Conservation (phyloP, 2,888 invertebrate species). For the Polydesmus complanatus region DNA sequence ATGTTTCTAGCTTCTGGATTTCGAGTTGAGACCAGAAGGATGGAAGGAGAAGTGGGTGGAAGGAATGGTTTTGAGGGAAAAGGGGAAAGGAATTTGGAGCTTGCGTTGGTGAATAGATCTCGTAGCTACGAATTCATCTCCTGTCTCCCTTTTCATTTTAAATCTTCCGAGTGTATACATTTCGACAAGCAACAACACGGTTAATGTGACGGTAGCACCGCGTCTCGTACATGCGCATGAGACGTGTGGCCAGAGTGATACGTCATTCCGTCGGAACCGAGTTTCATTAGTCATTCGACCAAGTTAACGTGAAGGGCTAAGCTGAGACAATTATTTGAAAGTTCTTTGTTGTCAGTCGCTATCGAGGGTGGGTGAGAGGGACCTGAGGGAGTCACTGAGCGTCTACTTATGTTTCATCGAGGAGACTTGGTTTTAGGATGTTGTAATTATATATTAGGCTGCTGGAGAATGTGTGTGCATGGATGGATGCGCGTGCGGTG, state of each 20-base stretch:
- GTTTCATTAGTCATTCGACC: constrained; percentile 11
- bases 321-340: constrained; percentile 5
- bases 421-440: too few relatives aligned
- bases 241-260: neutral
- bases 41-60: neutral
- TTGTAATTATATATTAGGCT: too few relatives aligned
- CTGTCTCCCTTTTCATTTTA: neutral
- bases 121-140: neutral
- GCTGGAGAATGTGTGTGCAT: too few relatives aligned
- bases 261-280: constrained; percentile 3
- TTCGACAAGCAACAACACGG: too few relatives aligned
- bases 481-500: too few relatives aligned
- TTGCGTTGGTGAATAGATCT: neutral
- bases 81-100: neutral
- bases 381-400: too few relatives aligned
- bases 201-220: too few relatives aligned
- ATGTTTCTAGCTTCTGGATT: too few relatives aligned
- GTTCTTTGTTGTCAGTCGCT: neutral
- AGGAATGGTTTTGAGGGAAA: neutral
- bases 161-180: neutral
- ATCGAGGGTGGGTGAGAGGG: too few relatives aligned
- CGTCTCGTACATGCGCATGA: too few relatives aligned
- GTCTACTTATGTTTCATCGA: too few relatives aligned
- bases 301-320: constrained; percentile 4
- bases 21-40: too few relatives aligned